phyloP scores from a whole-genome alignment of 2,888 invertebrate species.

The Lycaena phlaeas region DNA sequence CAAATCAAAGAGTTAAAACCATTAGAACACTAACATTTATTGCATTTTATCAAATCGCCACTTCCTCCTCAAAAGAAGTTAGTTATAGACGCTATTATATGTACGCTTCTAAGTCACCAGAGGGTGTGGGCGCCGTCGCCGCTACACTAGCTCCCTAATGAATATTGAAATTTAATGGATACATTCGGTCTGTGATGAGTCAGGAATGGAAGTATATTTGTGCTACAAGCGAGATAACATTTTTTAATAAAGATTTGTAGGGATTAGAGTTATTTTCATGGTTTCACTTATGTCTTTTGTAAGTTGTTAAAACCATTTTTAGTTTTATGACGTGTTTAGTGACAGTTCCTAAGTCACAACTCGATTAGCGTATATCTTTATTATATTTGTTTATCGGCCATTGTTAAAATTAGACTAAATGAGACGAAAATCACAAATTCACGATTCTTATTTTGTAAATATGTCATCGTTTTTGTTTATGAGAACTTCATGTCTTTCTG shows the following conservation, averaged over 20 bases:
- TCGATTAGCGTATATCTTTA: constrained; percentile 35
- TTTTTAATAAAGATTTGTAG: constrained; percentile 65
- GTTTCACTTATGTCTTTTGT: constrained; percentile 64
- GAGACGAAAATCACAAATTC: constrained; percentile 33
- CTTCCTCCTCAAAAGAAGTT: constrained; percentile 65
- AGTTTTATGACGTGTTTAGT: constrained; percentile 56
- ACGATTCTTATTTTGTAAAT: constrained; percentile 46
- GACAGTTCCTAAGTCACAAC: constrained; percentile 53
- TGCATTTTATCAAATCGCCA: constrained; percentile 61
- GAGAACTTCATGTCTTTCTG: constrained; percentile 37
- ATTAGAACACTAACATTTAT: constrained; percentile 67
- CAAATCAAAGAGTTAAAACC: constrained; percentile 99
- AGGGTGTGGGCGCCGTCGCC: constrained; percentile 39
- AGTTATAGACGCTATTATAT: constrained; percentile 72
- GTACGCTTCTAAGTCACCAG: constrained; percentile 68
- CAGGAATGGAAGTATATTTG: constrained; percentile 59
- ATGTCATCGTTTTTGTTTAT: constrained; percentile 40
- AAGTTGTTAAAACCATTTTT: constrained; percentile 62
- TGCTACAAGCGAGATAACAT: constrained; percentile 69
- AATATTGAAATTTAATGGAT: constrained; percentile 49
- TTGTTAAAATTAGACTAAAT: constrained; percentile 29
- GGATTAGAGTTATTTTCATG: constrained; percentile 56
- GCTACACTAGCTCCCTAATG: constrained; percentile 31
- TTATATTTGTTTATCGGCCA: constrained; percentile 26
- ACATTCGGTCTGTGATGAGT: constrained; percentile 65